Evolutionary conservation across 2,113 vertebrate species (phyloP).

Genomic region (Ornithorhynchus anatinus): DNA sequence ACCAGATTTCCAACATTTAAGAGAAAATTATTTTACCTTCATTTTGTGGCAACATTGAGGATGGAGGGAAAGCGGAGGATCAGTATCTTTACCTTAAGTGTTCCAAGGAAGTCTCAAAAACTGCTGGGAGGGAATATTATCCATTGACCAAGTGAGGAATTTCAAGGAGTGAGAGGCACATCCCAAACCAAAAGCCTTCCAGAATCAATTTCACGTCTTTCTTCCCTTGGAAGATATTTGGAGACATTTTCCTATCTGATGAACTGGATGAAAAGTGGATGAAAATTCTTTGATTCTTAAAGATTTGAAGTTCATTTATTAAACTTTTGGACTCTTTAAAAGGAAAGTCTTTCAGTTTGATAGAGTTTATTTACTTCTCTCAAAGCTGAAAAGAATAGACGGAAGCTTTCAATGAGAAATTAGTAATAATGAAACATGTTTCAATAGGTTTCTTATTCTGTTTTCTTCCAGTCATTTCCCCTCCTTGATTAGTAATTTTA

Average conservation of each 20-base stretch:
- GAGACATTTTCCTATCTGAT: conserved; percentile 3
- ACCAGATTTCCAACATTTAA: too few species aligned
- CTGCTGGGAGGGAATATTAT: too few species aligned
- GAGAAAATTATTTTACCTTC: too few species aligned
- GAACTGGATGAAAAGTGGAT: background rate
- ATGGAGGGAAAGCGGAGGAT: too few species aligned
- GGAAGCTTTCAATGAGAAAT: conserved; percentile 7
- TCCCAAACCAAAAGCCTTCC: too few species aligned
- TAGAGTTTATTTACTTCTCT: background rate
- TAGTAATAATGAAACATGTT: conserved; percentile 21
- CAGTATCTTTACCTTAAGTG: too few species aligned
- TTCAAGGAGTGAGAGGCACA: too few species aligned
- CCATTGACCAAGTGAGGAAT: too few species aligned
- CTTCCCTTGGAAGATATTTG: too few species aligned
- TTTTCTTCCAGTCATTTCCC: conserved; percentile 40
- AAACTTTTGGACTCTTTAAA: background rate
- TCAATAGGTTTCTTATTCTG: conserved; percentile 26
- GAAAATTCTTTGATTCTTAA: background rate
- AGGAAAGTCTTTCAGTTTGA: conserved; percentile 10
- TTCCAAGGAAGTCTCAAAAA: too few species aligned
- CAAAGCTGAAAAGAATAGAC: background rate
- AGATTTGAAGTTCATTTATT: background rate
- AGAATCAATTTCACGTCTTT: too few species aligned
- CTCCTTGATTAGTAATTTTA: conserved; percentile 53
- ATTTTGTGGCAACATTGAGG: too few species aligned